phyloP scores from a whole-genome alignment of 2,888 invertebrate genomes.

The Drosophila kambysellisi region DNA sequence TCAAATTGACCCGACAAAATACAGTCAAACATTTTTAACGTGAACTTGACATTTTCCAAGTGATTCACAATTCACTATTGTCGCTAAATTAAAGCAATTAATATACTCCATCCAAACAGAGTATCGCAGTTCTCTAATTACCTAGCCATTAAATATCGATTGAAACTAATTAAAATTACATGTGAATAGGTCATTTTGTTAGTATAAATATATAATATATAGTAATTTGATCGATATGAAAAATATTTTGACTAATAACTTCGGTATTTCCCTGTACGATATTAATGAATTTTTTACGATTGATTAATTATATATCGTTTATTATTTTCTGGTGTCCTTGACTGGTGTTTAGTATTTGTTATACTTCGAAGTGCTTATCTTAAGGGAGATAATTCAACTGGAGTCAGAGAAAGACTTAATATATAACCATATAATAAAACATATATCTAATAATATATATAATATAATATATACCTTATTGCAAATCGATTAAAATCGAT shows the following conservation, averaged over 20 bases:
- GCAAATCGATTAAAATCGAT: too few species aligned
- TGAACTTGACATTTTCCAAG: too few species aligned
- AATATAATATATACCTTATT: too few species aligned
- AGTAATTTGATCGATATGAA: background rate
- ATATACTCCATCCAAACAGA: background rate
- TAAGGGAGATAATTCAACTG: too few species aligned
- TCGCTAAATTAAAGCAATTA: background rate
- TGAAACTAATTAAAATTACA: background rate
- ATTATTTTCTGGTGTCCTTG: too few species aligned
- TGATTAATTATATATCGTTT: too few species aligned
- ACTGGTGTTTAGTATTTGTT: too few species aligned
- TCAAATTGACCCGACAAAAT: background rate
- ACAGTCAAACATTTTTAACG: slow-evolving; percentile 1
- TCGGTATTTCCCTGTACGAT: background rate
- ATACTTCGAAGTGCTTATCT: too few species aligned
- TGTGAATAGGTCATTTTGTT: background rate
- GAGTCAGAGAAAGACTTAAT: too few species aligned
- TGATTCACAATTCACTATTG: background rate
- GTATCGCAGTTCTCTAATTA: background rate
- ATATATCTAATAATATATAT: too few species aligned
- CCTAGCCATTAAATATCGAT: background rate
- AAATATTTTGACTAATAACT: background rate
- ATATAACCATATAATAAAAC: too few species aligned
- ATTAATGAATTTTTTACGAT: background rate
- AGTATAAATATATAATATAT: background rate